Evolutionary conservation across 2,888 invertebrate genomes (phyloP).

Genomic region (Melanostoma scalare): DNA sequence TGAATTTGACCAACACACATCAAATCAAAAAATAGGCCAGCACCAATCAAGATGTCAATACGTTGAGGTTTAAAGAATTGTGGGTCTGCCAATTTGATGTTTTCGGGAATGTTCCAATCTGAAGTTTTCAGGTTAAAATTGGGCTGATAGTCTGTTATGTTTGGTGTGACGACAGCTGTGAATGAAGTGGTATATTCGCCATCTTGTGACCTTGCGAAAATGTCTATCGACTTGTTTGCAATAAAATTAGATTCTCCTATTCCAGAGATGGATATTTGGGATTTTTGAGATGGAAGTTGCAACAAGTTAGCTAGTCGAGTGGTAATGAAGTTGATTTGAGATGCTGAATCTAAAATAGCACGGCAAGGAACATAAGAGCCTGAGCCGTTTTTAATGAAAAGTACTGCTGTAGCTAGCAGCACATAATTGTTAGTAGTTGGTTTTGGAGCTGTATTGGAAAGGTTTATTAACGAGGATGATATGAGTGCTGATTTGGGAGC

Average conservation of each 20-base stretch:
- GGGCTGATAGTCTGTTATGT: slow-evolving; percentile 71
- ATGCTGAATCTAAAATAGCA: slow-evolving; percentile 54
- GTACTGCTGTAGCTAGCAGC: slow-evolving; percentile 44
- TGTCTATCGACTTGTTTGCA: slow-evolving; percentile 51
- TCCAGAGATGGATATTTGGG: too few relatives aligned
- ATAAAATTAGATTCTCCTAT: slow-evolving; percentile 48
- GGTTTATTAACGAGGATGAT: slow-evolving; percentile 13
- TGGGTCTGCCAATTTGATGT: slow-evolving; percentile 68
- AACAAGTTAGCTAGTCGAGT: slow-evolving; percentile 53
- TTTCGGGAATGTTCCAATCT: slow-evolving; percentile 54
- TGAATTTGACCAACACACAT: slow-evolving; percentile 68
- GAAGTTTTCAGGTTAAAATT: slow-evolving; percentile 39
- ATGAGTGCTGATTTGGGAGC: slow-evolving; percentile 29
- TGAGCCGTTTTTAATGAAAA: slow-evolving; percentile 54
- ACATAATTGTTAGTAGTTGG: slow-evolving; percentile 48
- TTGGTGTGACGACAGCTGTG: slow-evolving; percentile 60
- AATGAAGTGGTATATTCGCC: slow-evolving; percentile 36
- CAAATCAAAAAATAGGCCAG: slow-evolving; percentile 71
- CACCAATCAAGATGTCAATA: slow-evolving; percentile 67
- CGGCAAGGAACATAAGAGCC: slow-evolving; percentile 48
- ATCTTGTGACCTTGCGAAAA: slow-evolving; percentile 42
- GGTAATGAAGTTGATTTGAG: slow-evolving; percentile 45
- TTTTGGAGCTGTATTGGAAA: too few relatives aligned
- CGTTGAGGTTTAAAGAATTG: slow-evolving; percentile 59
- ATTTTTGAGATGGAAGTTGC: slow-evolving; percentile 38